Percentiles rank a stretch among this genome's conserved stretches.
Conservation (phyloP, 1,140 invertebrate species). For the Popillia japonica region DNA sequence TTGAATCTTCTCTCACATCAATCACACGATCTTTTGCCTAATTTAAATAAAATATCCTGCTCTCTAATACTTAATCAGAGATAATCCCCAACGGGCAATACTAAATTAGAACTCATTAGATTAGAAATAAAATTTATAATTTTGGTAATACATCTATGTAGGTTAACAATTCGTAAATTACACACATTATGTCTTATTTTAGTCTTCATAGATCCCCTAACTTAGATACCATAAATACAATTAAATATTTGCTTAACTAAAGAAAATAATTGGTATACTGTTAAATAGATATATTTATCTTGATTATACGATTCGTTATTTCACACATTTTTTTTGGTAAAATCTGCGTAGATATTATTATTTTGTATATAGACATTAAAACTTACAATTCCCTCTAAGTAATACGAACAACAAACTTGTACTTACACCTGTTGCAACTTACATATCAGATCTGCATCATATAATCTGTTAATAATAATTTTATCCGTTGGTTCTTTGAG, state of each 20-base stretch:
- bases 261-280: too few relatives aligned
- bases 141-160: too few relatives aligned
- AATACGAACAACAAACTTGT: conserved; percentile 28
- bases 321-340: background rate
- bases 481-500: conserved; percentile 37
- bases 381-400: conserved; percentile 11
- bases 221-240: too few relatives aligned
- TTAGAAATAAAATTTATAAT: background rate
- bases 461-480: background rate
- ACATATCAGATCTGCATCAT: background rate
- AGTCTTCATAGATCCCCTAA: too few relatives aligned
- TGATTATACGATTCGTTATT: too few relatives aligned
- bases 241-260: too few relatives aligned
- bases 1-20: background rate
- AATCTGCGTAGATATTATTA: background rate
- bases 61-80: too few relatives aligned
- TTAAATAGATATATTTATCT: too few relatives aligned
- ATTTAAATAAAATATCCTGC: too few relatives aligned
- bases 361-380: background rate
- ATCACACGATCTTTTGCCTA: too few relatives aligned
- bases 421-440: background rate
- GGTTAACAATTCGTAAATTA: too few relatives aligned
- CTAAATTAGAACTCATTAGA: background rate
- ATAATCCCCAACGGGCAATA: background rate
- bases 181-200: too few relatives aligned